Evolutionary conservation across 2,113 vertebrate genomes (phyloP).

Genomic region (Prunella himalayana): DNA sequence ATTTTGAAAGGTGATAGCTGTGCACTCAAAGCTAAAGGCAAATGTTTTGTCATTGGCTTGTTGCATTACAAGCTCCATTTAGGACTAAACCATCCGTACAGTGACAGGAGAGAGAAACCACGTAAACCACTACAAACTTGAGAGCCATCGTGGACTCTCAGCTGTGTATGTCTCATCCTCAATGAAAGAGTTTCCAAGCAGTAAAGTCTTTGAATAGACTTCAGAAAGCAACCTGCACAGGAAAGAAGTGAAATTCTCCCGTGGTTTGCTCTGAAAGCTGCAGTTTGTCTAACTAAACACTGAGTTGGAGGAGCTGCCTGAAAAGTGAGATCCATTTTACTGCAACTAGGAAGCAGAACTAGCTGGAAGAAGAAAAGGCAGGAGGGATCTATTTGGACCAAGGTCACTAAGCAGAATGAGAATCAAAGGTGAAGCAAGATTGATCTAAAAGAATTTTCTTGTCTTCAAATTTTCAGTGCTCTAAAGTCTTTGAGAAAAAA

Average conservation of each 20-base stretch:
- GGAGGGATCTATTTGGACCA: background rate
- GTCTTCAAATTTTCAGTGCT: background rate
- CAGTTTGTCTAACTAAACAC: background rate
- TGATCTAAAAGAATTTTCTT: background rate
- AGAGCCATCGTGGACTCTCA: background rate
- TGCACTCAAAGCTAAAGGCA: background rate
- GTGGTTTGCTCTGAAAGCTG: background rate
- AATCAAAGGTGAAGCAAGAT: background rate
- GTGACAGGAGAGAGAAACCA: background rate
- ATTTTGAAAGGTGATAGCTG: slow-evolving; percentile 32
- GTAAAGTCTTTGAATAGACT: background rate
- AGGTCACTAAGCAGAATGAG: background rate
- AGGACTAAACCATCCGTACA: background rate
- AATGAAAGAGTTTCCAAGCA: background rate
- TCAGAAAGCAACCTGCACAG: background rate
- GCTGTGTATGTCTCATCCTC: background rate
- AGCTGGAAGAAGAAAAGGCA: background rate
- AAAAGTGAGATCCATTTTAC: background rate
- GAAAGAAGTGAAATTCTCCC: background rate
- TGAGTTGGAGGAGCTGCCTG: background rate
- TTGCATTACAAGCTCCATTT: slow-evolving; percentile 45
- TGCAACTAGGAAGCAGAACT: background rate
- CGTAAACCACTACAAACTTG: background rate
- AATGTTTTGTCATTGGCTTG: slow-evolving; percentile 30
- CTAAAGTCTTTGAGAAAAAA: background rate